Conservation (phyloP, 1,140 invertebrate species). For the Drosophila miranda region DNA sequence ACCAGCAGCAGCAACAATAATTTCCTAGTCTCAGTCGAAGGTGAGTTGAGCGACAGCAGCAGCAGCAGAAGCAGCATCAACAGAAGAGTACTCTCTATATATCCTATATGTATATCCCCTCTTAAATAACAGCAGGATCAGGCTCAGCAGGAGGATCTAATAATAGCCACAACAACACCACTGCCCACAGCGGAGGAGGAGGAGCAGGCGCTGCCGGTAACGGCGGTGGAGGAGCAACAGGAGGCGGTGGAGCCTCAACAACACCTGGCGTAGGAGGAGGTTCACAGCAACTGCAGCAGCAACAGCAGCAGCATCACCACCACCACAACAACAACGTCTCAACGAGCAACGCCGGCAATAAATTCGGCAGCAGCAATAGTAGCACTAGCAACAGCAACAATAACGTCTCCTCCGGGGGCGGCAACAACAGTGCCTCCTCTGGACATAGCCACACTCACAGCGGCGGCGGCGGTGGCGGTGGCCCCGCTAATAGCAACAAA, state of each 20-base stretch:
- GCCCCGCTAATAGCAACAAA: constrained; percentile 53
- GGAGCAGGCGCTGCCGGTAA: constrained; percentile 30
- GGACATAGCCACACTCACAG: not conserved
- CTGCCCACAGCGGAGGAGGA: constrained; percentile 46
- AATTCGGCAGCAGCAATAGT: constrained; percentile 36
- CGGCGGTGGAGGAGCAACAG: constrained; percentile 19
- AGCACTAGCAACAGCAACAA: constrained; percentile 36
- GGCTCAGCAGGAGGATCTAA: constrained; percentile 43
- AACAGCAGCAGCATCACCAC: constrained; percentile 35
- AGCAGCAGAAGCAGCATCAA: not conserved
- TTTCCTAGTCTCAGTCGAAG: constrained; percentile 79
- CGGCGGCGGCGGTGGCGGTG: constrained; percentile 6
- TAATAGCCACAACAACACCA: constrained; percentile 54
- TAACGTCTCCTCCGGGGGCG: constrained; percentile 33
- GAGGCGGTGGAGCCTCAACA: constrained; percentile 34
- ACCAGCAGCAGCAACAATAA: constrained; percentile 77
- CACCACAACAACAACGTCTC: constrained; percentile 47
- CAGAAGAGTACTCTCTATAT: not conserved
- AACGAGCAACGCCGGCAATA: constrained; percentile 41
- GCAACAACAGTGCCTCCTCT: constrained; percentile 19
- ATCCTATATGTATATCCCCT: not conserved
- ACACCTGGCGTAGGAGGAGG: constrained; percentile 12
- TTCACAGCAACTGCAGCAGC: constrained; percentile 46
- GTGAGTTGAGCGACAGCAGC: constrained; percentile 31
- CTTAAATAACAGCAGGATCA: constrained; percentile 32